phyloP scores from a whole-genome alignment of 2,797 vertebrate species.

The Thripadectes ignobilis region DNA sequence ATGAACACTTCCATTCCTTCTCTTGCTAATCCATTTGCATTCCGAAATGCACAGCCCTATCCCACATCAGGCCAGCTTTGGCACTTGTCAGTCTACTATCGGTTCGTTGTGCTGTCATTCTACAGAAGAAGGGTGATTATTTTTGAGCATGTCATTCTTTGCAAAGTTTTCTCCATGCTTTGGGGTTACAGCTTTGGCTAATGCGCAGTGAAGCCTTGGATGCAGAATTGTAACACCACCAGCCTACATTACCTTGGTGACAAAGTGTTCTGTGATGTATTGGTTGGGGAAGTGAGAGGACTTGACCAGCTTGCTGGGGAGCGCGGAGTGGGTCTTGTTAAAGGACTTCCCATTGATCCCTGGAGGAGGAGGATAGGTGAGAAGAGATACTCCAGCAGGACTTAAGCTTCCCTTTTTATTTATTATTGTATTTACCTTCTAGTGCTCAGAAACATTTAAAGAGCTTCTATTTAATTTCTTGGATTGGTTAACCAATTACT shows the following conservation, averaged over 20 bases:
- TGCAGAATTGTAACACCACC: background rate
- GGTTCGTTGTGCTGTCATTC: background rate
- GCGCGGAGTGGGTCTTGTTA: constrained; percentile 89
- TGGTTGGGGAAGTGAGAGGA: constrained; percentile 95
- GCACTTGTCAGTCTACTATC: background rate
- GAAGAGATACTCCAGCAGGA: background rate
- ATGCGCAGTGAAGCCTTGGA: background rate
- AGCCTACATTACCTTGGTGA: constrained; percentile 87
- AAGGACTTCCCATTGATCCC: constrained; percentile 89
- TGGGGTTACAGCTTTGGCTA: background rate
- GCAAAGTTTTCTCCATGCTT: background rate
- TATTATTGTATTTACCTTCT: background rate
- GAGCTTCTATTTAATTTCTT: background rate
- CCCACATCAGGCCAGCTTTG: background rate
- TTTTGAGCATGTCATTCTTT: background rate
- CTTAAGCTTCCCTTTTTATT: background rate
- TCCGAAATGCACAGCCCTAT: background rate
- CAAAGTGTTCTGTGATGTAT: constrained; percentile 91
- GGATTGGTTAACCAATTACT: background rate
- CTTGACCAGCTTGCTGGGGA: constrained; percentile 95
- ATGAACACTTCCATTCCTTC: background rate
- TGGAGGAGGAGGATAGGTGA: constrained; percentile 48
- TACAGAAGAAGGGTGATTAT: background rate
- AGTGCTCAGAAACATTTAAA: background rate
- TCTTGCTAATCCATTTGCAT: background rate